These are phyloP conservation scores for Eremobia ochroleuca DNA, from an alignment of 2,888 invertebrate genomes.

Conservation along the genomic window DNA sequence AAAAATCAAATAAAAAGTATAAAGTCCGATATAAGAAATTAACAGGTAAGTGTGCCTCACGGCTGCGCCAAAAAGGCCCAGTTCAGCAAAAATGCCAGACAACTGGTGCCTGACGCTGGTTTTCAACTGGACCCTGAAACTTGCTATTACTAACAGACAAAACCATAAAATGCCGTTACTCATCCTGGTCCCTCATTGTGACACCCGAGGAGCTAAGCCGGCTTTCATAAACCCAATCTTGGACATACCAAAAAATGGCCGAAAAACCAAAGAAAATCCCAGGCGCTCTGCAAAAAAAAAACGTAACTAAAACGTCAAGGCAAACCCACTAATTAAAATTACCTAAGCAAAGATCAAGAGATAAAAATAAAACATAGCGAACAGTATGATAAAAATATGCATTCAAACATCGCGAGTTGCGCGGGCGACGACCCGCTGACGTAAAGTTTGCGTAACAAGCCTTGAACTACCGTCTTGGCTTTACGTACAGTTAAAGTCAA, in stretches of 20 bases:
- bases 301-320: slow-evolving; percentile 9
- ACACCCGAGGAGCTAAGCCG: not conserved
- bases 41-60: no score
- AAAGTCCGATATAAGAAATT: no score
- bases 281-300: not conserved
- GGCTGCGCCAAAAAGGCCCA: no score
- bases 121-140: not conserved
- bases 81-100: no score
- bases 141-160: not conserved
- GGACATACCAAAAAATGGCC: not conserved
- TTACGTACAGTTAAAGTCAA: slow-evolving; percentile 33
- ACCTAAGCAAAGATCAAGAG: slow-evolving; percentile 30
- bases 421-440: slow-evolving; percentile 68
- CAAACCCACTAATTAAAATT: slow-evolving; percentile 31
- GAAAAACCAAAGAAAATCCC: not conserved
- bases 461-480: slow-evolving; percentile 65
- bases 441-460: slow-evolving; percentile 68
- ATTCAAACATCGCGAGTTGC: slow-evolving; percentile 54
- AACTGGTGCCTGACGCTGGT: no score
- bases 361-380: slow-evolving; percentile 48
- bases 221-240: not conserved
- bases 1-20: no score
- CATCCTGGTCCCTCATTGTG: not conserved
- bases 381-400: slow-evolving; percentile 59
- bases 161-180: not conserved